These are phyloP conservation scores for Helleia helle DNA, from an alignment of 2,888 invertebrate species.

Conservation along the genomic window DNA sequence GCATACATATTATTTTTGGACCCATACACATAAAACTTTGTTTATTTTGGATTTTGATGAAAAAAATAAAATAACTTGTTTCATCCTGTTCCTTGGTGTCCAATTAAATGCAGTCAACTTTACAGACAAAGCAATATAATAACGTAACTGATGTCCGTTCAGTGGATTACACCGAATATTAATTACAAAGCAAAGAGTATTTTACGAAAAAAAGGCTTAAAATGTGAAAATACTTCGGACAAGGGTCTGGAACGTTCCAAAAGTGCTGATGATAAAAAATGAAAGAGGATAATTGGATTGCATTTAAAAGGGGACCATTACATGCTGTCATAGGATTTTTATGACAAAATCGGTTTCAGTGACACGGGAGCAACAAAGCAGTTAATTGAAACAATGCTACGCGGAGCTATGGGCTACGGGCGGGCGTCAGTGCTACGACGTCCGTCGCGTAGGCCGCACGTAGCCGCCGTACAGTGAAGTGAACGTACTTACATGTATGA, in stretches of 20 bases:
- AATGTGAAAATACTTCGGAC: not conserved
- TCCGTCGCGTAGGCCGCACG: conserved; percentile 59
- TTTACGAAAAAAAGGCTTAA: conserved; percentile 1
- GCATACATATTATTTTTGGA: too few relatives aligned
- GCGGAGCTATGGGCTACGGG: conserved; percentile 29
- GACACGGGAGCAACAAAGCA: conserved; percentile 56
- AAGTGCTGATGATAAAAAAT: conserved; percentile 4
- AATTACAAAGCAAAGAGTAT: not conserved
- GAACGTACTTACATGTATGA: conserved; percentile 48
- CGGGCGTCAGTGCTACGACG: conserved; percentile 63
- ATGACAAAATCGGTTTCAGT: conserved; percentile 37
- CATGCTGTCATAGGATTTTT: conserved; percentile 19
- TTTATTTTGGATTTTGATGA: too few relatives aligned
- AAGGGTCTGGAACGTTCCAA: not conserved
- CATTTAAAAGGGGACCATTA: conserved; percentile 8
- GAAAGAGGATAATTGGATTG: conserved; percentile 5
- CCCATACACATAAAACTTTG: too few relatives aligned
- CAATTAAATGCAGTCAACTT: too few relatives aligned
- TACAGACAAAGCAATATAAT: too few relatives aligned
- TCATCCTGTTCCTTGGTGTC: too few relatives aligned
- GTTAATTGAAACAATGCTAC: conserved; percentile 59
- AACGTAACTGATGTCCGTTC: not conserved
- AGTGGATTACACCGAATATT: not conserved
- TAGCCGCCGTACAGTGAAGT: conserved; percentile 42
- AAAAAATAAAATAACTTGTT: too few relatives aligned